Evolutionary conservation across 2,797 vertebrate species (phyloP).

Genomic region (Antennarius maculatus): DNA sequence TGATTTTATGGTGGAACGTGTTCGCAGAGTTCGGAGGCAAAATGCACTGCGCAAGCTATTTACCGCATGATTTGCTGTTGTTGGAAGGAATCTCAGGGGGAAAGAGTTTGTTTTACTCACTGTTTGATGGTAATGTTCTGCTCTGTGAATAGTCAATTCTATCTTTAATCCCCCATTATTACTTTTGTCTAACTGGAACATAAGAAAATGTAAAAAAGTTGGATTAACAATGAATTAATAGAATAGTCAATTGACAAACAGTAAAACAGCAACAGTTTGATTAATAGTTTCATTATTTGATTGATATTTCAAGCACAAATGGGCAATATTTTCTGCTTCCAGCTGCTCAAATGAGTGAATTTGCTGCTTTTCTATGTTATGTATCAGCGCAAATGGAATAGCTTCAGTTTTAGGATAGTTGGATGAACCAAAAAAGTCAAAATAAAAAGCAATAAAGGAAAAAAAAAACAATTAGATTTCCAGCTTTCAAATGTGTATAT

Average conservation of each 20-base stretch:
- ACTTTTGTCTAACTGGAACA: not conserved
- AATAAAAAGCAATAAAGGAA: not conserved
- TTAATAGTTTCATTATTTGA: not conserved
- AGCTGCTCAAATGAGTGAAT: not conserved
- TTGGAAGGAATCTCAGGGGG: conserved; percentile 25
- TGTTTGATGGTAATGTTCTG: conserved; percentile 34
- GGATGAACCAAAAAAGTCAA: not conserved
- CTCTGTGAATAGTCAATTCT: conserved; percentile 43
- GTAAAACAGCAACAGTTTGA: not conserved
- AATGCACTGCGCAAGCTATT: conserved; percentile 27
- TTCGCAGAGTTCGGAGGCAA: conserved; percentile 33
- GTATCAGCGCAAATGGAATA: not conserved
- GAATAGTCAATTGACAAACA: not conserved
- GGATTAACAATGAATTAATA: not conserved
- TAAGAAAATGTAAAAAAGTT: not conserved
- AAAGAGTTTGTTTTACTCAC: conserved; percentile 22
- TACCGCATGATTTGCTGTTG: conserved; percentile 40
- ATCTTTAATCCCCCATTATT: conserved; percentile 10
- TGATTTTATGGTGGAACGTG: conserved; percentile 40
- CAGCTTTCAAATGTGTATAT: conserved; percentile 3
- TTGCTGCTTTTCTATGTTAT: not conserved
- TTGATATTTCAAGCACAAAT: not conserved
- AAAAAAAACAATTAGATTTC: not conserved
- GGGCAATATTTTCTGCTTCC: not conserved
- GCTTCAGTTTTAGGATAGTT: not conserved